Evolutionary conservation across 92 coral and sea anemone species (phyloP).

Genomic region (Umimayanthus chanpuru): DNA sequence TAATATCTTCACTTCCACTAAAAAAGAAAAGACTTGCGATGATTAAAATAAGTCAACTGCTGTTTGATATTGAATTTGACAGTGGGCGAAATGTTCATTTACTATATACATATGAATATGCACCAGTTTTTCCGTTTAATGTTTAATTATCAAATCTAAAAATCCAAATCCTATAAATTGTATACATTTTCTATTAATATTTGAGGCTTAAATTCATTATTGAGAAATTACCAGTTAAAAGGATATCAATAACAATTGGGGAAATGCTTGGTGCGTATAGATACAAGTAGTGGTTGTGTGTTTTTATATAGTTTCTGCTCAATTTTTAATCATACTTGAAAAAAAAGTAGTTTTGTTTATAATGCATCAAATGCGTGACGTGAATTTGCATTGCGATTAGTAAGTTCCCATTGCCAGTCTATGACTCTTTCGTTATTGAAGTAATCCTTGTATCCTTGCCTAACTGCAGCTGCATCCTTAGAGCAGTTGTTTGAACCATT

Average conservation of each 20-base stretch:
- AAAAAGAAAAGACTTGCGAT: too few relatives aligned
- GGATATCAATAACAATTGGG: slow-evolving; percentile 16
- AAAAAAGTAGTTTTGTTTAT: too few relatives aligned
- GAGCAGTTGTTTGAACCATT: slow-evolving; percentile 48
- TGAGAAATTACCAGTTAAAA: slow-evolving; percentile 14
- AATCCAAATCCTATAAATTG: neutral
- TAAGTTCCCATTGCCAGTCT: slow-evolving; percentile 49
- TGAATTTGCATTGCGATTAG: slow-evolving; percentile 26
- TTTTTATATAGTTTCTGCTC: too few relatives aligned
- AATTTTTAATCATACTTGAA: too few relatives aligned
- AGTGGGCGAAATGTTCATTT: slow-evolving; percentile 1
- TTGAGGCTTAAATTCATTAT: neutral
- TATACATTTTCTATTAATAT: neutral
- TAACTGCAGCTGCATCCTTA: slow-evolving; percentile 48
- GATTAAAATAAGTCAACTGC: slow-evolving; percentile 43
- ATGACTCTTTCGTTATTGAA: slow-evolving; percentile 46
- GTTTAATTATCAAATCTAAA: slow-evolving; percentile 11
- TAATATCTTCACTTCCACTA: too few relatives aligned
- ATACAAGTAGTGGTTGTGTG: too few relatives aligned
- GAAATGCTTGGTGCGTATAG: slow-evolving; percentile 2
- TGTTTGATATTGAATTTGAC: slow-evolving; percentile 49
- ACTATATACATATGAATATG: slow-evolving; percentile 11
- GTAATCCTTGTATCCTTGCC: slow-evolving; percentile 46
- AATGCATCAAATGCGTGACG: neutral
- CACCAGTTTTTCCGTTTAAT: slow-evolving; percentile 11